A percentile compares a stretch with the other conserved stretches of the same genome.
These are phyloP conservation scores for Campylomormyrus numenius DNA, from an alignment of 2,113 vertebrate species.

Conservation along the genomic window DNA sequence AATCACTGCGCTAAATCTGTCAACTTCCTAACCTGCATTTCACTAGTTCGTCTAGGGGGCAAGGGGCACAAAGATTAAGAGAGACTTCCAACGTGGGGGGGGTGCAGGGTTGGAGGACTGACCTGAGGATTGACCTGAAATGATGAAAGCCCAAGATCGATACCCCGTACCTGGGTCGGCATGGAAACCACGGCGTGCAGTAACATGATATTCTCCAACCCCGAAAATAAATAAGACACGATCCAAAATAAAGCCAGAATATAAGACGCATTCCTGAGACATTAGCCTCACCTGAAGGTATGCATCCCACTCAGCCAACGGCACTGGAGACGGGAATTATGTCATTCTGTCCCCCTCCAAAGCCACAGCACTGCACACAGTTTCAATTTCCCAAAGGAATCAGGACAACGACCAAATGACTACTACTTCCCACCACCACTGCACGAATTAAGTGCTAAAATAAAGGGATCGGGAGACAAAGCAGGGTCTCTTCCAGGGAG, in stretches of 20 bases:
- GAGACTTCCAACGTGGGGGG: background rate
- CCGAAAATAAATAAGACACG: background rate
- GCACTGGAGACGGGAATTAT: slow-evolving; percentile 69
- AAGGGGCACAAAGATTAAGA: background rate
- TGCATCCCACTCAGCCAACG: slow-evolving; percentile 65
- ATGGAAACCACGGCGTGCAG: background rate
- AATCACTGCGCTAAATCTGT: background rate
- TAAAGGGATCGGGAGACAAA: background rate
- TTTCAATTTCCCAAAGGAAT: background rate
- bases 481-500: background rate
- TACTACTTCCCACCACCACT: background rate
- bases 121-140: background rate
- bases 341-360: slow-evolving; percentile 60
- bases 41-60: background rate
- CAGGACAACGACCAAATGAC: background rate
- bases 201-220: background rate
- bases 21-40: background rate
- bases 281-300: slow-evolving; percentile 69
- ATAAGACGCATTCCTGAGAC: slow-evolving; percentile 51
- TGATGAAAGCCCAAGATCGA: background rate
- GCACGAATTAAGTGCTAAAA: background rate
- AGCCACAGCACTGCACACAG: slow-evolving; percentile 42
- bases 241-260: background rate
- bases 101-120: background rate
- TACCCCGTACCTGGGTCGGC: background rate